These are phyloP conservation scores for Bovichtus diacanthus DNA, from an alignment of 2,797 vertebrate species.

Conservation along the genomic window DNA sequence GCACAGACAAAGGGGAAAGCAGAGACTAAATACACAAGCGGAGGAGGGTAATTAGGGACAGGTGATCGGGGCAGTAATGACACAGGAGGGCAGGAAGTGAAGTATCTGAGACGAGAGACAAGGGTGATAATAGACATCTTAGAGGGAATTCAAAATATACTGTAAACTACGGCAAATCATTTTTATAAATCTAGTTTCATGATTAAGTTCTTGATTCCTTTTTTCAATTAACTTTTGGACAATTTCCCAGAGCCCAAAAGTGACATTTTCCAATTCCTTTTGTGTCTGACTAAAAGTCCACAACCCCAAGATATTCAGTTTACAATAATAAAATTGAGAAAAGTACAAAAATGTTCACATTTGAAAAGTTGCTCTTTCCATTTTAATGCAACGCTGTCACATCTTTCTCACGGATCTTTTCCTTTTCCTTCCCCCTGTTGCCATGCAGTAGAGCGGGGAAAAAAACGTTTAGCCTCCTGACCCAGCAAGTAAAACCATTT, in stretches of 20 bases:
- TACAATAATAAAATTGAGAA: neutral
- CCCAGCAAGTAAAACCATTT: slow-evolving; percentile 13
- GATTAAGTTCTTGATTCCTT: neutral
- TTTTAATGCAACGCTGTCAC: neutral
- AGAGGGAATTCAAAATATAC: neutral
- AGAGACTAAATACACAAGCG: too few species aligned
- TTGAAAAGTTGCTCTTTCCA: neutral
- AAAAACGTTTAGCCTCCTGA: slow-evolving; percentile 18
- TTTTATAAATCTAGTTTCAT: neutral
- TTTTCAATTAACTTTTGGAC: neutral
- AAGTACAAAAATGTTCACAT: neutral
- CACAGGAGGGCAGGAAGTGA: too few species aligned
- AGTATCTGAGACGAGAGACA: too few species aligned
- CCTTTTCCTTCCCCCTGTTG: neutral
- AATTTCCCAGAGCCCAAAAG: too few species aligned
- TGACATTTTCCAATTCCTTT: neutral
- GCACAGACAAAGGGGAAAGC: too few species aligned
- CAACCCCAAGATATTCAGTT: neutral
- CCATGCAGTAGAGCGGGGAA: neutral
- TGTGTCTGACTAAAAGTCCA: neutral
- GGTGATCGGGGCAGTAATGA: too few species aligned
- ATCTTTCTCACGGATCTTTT: neutral
- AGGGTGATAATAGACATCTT: too few species aligned
- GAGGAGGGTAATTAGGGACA: too few species aligned
- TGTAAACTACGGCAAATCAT: neutral